A percentile compares a stretch with the other conserved stretches of the same genome.
These are phyloP conservation scores for Carollia perspicillata DNA, from an alignment of 2,113 vertebrate genomes.

Conservation along the genomic window DNA sequence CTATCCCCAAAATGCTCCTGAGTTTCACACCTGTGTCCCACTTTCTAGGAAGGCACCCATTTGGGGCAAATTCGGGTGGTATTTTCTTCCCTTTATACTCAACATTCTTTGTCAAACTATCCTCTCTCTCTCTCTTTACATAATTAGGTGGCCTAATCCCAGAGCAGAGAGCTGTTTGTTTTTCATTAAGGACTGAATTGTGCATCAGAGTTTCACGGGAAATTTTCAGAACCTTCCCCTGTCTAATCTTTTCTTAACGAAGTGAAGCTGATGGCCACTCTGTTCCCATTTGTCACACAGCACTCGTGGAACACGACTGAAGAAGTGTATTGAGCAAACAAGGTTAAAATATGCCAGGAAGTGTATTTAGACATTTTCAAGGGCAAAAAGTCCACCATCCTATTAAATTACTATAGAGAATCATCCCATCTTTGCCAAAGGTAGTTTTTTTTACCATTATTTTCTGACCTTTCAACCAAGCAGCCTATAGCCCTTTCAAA, in stretches of 20 bases:
- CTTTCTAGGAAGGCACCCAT: not conserved
- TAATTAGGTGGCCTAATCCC: slow-evolving; percentile 42
- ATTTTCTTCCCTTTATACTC: not conserved
- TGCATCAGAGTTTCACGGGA: slow-evolving; percentile 53
- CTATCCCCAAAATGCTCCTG: not conserved
- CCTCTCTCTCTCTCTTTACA: not conserved
- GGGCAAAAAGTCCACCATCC: not conserved
- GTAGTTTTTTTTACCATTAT: not conserved
- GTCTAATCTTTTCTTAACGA: slow-evolving; percentile 69
- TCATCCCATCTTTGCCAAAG: not conserved
- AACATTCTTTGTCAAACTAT: not conserved
- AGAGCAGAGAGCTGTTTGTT: slow-evolving; percentile 52
- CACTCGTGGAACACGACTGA: no score
- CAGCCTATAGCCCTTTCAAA: not conserved
- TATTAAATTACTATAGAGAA: not conserved
- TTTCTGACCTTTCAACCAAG: not conserved
- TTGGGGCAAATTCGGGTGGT: not conserved
- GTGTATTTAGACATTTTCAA: slow-evolving; percentile 22
- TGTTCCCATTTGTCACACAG: slow-evolving; percentile 44
- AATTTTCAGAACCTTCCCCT: slow-evolving; percentile 27
- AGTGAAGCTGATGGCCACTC: not conserved
- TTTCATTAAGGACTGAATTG: slow-evolving; percentile 66
- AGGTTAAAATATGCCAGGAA: slow-evolving; percentile 32
- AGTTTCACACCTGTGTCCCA: not conserved
- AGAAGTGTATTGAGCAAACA: slow-evolving; percentile 27